Base-by-base conservation (phyloP, 2,888 invertebrate species). In the Drosophila yooni region DNA sequence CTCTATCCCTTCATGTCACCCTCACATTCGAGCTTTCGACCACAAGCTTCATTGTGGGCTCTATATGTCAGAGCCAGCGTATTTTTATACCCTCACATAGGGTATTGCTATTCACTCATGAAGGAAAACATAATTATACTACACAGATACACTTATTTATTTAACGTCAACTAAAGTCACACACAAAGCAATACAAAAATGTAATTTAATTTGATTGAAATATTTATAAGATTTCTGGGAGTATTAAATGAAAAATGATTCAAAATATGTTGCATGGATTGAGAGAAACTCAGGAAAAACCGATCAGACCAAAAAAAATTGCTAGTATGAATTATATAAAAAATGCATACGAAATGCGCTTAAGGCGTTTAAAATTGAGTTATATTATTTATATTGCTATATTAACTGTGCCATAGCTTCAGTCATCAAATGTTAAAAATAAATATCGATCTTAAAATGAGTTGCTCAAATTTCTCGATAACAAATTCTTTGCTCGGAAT, bases 61-160 rank as follows among this genome's bases (percentile, higher is more conserved):
- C 51, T 50, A 73, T 70, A 56, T 70, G 81, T 81, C 82, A 81
- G 73, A 65, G 56, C 58, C 81, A 77, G 70, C 66, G 64, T 33
- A 70, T 70, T 67, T 67, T 48, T 11, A 11, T 43, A 57, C 57
- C 43, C 57, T 57, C 31, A 3, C 57, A 11, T 15, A 3, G 15
- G 11, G 31, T 21, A 43, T 57, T 5, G 4, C 8, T 15, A 21
- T 43, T 6, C 15, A 40, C 15, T 31, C 40, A 21, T n/a, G 1
- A 15, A 15, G 1, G 0, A 31, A n/a, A 57, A 15, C 21, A 15
- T 13, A n/a, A 38, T 27, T 27, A 34, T 5, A 18, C 53, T 43
- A 13, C 0, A 43, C 6, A 21, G 0, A 11, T 43, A 11, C 0
- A 43, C 21, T 11, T 21, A 5, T 40, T 11, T 40, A 40, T 21